These are phyloP conservation scores for Ypsolopha scabrella DNA, from an alignment of 2,888 invertebrate genomes.

Conservation along the genomic window DNA sequence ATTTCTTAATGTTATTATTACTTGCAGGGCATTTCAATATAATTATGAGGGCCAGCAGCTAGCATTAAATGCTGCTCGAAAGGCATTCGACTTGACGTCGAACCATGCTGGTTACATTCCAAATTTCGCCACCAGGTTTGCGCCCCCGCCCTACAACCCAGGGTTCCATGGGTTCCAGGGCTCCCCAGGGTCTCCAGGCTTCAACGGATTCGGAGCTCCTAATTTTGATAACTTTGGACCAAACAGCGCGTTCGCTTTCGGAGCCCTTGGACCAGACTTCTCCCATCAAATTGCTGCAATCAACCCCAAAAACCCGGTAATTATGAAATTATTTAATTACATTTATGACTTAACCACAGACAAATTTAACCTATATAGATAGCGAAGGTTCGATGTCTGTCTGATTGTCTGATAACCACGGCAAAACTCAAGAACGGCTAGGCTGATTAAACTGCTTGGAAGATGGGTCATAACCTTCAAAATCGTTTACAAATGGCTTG, in stretches of 20 bases:
- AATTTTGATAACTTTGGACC: constrained; percentile 12
- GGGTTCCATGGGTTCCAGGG: constrained; percentile 15
- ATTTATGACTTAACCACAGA: neutral
- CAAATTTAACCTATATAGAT: constrained; percentile 1
- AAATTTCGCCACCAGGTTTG: constrained; percentile 42
- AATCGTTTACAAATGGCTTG: too few species aligned
- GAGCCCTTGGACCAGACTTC: constrained; percentile 63
- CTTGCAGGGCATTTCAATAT: constrained; percentile 45
- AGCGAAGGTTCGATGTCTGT: constrained; percentile 15
- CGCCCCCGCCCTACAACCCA: constrained; percentile 18
- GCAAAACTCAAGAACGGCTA: too few species aligned
- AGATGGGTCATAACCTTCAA: too few species aligned
- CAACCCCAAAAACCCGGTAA: constrained; percentile 73
- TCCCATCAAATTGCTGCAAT: constrained; percentile 70
- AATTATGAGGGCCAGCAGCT: constrained; percentile 40
- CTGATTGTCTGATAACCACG: too few species aligned
- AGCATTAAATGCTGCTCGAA: constrained; percentile 46
- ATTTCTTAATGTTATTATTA: neutral
- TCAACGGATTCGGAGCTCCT: constrained; percentile 6
- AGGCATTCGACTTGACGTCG: constrained; percentile 49
- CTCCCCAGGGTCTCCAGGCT: constrained; percentile 10
- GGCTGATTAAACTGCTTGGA: too few species aligned
- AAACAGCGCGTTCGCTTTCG: constrained; percentile 63
- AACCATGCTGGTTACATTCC: constrained; percentile 36
- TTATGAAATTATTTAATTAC: constrained; percentile 11